These are phyloP conservation scores for Cosmorhoe ocellata DNA, from an alignment of 2,888 invertebrate species.

Conservation along the genomic window DNA sequence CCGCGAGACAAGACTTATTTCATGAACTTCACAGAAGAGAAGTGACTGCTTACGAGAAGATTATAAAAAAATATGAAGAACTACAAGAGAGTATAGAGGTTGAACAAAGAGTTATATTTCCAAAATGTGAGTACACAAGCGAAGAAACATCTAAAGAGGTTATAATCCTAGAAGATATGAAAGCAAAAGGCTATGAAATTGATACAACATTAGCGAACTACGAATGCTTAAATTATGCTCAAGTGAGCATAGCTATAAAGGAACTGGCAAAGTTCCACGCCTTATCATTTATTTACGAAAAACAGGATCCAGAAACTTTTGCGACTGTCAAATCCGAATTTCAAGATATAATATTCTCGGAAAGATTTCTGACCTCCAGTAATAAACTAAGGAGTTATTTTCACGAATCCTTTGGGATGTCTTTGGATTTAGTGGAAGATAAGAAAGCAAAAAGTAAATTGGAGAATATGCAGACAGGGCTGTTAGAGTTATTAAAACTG, in stretches of 20 bases:
- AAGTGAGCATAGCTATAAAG: slow-evolving; percentile 49
- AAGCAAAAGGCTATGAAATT: slow-evolving; percentile 50
- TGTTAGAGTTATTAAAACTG: slow-evolving; percentile 54
- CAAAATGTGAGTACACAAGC: slow-evolving; percentile 54
- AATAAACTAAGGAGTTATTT: slow-evolving; percentile 59
- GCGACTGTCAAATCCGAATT: slow-evolving; percentile 46
- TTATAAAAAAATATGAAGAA: slow-evolving; percentile 51
- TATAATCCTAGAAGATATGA: slow-evolving; percentile 64
- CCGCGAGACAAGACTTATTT: slow-evolving; percentile 63
- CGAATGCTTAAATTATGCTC: slow-evolving; percentile 49
- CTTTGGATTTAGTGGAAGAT: slow-evolving; percentile 53
- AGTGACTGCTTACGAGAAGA: slow-evolving; percentile 55
- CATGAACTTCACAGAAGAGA: slow-evolving; percentile 65
- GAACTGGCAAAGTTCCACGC: slow-evolving; percentile 70
- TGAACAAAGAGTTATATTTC: slow-evolving; percentile 48
- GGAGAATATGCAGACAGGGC: slow-evolving; percentile 42
- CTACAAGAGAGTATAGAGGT: slow-evolving; percentile 49
- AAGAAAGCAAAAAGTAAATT: slow-evolving; percentile 50
- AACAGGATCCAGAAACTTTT: slow-evolving; percentile 42
- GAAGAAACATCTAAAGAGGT: slow-evolving; percentile 58
- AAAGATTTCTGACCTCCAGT: slow-evolving; percentile 60
- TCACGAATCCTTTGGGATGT: slow-evolving; percentile 60
- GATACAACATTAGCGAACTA: slow-evolving; percentile 49
- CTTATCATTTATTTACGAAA: slow-evolving; percentile 57
- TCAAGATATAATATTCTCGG: slow-evolving; percentile 59